These are phyloP conservation scores for Elephas maximus DNA, from an alignment of 2,113 vertebrate genomes.

Conservation along the genomic window DNA sequence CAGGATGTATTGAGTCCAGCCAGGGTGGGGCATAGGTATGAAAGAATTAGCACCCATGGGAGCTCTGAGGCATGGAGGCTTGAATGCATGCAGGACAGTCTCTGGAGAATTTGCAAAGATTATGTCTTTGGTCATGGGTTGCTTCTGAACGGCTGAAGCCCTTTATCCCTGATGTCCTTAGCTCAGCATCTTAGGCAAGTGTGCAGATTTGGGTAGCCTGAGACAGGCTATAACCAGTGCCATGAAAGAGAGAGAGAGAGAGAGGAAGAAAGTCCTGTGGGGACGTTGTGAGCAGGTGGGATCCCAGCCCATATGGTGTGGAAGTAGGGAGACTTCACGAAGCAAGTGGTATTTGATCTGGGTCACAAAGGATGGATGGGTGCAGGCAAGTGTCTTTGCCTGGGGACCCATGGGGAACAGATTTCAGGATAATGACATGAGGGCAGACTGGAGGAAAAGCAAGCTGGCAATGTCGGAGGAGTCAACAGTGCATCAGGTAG, in stretches of 20 bases:
- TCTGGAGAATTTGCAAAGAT: not conserved
- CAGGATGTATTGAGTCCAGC: not conserved
- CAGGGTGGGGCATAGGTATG: not conserved
- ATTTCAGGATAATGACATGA: not conserved
- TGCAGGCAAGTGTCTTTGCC: not conserved
- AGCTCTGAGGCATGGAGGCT: not conserved
- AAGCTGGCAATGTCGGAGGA: not conserved
- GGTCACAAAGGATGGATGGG: not conserved
- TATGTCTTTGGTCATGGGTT: not conserved
- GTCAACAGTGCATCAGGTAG: not conserved
- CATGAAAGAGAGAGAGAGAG: not conserved
- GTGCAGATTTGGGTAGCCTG: not conserved
- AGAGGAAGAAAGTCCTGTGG: not conserved
- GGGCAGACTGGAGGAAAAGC: not conserved
- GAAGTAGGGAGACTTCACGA: not conserved
- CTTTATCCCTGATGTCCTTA: not conserved
- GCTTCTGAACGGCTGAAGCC: not conserved
- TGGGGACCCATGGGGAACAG: not conserved
- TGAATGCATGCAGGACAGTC: not conserved
- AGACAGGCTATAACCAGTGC: not conserved
- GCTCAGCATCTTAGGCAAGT: not conserved
- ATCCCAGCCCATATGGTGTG: not conserved
- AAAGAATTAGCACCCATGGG: not conserved
- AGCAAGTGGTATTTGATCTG: not conserved
- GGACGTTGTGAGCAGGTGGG: not conserved